Base-by-base conservation (phyloP, 2,888 invertebrate genomes). In the Hemicrepidius hirtus region DNA sequence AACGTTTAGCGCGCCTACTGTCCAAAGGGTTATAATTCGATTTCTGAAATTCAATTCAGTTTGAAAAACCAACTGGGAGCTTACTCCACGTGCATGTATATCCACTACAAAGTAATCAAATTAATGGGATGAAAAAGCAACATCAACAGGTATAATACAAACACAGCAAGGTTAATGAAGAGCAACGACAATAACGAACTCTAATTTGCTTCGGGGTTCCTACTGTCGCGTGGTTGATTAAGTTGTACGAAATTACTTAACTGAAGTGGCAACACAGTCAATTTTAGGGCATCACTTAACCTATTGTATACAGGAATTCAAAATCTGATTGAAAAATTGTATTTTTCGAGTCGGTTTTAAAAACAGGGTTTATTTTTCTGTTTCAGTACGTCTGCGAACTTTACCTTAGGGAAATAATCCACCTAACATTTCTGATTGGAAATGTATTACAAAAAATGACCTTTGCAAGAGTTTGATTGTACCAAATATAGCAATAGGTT, bases 71-170 rank as follows among this genome's bases (percentile, higher is more conserved):
- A 6, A 46, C 18, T 9, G 2, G 46, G 6, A 13, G 9, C 46
- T 16, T 13, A 3, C 3, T 40, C 6, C 18, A 46, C 46, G 46
- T 46, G 20, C 20, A 46, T 18, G 46, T 46, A 32, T 32, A 46
- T 46, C 46, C 18, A 40, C 16, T 18, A 18, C 16, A 18, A 46
- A 46, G 46, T 46, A 46, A 53, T 28, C 12, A 53, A 53, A 53
- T 53, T 53, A 53, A 53, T 53, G 53, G 53, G 28, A 53, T 53
- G 53, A 28, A 53, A 53, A 53, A 28, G 53, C 28, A 53, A 53
- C 53, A 53, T 53, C 53, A 53, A 53, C 53, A 53, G 53, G 53
- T 53, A 28, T 28, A 53, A 24, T 28, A 53, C n/a, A 53, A 53
- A 53, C 53, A 53, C 13, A 32, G 53, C 28, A 53, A 53, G 32